Base-by-base conservation (phyloP, 2,113 vertebrate genomes). In the Hipposideros armiger region DNA sequence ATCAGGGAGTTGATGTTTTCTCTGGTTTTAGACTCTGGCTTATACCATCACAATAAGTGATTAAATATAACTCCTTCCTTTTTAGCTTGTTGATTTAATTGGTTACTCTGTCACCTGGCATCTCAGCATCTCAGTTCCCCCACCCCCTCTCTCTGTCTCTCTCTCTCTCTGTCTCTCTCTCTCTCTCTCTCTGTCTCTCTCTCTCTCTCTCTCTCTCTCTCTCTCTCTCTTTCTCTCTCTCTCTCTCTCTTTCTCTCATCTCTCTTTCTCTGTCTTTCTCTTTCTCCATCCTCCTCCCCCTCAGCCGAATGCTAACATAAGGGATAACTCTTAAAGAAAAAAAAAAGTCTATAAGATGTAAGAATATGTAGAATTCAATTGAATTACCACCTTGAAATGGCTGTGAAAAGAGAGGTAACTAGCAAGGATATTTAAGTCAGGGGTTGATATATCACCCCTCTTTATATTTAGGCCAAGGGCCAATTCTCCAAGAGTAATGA, bases 341-440 rank as follows among this genome's bases (percentile, higher is more conserved):
- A 52, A 28, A 74, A 80, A 58, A 28, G 50, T 9, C 64, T 73
- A 17, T 32, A 62, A 36, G 45, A 54, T 80, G 17, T 93, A 66
- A 64, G 13, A 74, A 26, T 86, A 73, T 32, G 36, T 78, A 47
- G 40, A 93, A 90, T 85, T 93, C 30, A 90, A 45, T 85, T 95
- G 32, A 93, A 45, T 82, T 88, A 94, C 30, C 36, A 26, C 67
- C 36, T 78, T 47, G 32, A 86, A 82, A 56, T 90, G 56, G n/a
- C 67, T 32, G 4, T 73, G 45, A 74, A 81, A 94, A 90, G n/a
- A 32, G 19, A 7, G 9, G 20, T 45, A 69, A 73, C 1, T 80
- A 26, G 24, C 24, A 90, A 40, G 3, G 9, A 62, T 40, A 67
- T n/a, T 69, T 90, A 84, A 87, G 32, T 73, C 8, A 87, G 32